Percentiles rank a stretch among this genome's conserved stretches.
Conservation (phyloP, 2,113 vertebrate species). For the Beaufortia kweichowensis region DNA sequence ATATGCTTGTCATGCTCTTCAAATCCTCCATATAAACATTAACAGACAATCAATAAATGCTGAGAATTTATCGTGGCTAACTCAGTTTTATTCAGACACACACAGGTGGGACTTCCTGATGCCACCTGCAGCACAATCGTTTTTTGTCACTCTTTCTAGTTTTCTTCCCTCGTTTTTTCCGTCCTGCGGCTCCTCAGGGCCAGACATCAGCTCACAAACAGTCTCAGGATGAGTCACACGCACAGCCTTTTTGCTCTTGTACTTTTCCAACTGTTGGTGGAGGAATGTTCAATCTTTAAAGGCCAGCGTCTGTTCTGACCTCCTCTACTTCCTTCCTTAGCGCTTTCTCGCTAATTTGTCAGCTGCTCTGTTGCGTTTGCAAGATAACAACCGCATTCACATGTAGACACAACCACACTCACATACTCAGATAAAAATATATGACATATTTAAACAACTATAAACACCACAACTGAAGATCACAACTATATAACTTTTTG, state of each 20-base stretch:
- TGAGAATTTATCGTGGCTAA: neutral
- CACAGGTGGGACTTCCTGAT: conserved; percentile 5
- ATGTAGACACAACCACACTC: neutral
- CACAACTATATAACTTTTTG: neutral
- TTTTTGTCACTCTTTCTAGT: neutral
- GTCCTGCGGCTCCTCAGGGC: neutral
- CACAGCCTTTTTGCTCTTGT: neutral
- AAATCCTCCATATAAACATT: neutral
- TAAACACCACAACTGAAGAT: conserved; percentile 40
- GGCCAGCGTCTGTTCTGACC: conserved; percentile 24
- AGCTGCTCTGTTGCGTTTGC: neutral
- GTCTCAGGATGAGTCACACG: conserved; percentile 35
- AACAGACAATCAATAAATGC: neutral
- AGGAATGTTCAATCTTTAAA: conserved; percentile 25
- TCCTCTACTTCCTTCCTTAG: conserved; percentile 26
- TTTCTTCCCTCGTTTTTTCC: conserved; percentile 5
- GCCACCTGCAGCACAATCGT: neutral
- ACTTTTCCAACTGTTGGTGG: conserved; percentile 4
- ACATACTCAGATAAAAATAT: neutral
- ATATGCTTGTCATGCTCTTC: neutral
- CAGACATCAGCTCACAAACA: conserved; percentile 27
- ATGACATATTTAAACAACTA: conserved; percentile 55
- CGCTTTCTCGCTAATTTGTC: neutral
- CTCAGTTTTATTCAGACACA: neutral
- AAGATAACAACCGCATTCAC: neutral